Evolutionary conservation across 1,140 invertebrate genomes (phyloP), one percentile per base, ranked within the genome.

Genomic region (Phymorhynchus buccinoides): DNA sequence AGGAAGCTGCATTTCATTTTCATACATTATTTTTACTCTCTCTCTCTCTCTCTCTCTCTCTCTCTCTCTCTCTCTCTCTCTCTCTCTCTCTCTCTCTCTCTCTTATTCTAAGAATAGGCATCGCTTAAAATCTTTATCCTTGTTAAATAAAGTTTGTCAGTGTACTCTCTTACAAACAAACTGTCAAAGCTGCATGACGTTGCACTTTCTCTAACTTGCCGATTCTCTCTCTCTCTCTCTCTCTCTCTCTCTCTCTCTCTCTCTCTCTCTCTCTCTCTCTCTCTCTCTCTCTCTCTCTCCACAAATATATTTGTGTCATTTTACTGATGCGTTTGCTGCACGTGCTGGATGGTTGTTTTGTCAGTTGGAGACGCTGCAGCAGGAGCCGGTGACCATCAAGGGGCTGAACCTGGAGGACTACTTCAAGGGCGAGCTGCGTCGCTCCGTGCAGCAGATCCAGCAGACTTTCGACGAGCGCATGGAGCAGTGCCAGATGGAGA

Each of bases 371-470:
- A 18, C 78, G 32, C 16, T 82, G 48, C 73, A 87, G 41, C 84
- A 81, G 37, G 80, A 86, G 62, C 85, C 87, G 1, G 56, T 86
- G 42, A 80, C 77, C 41, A 87, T 90, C 78, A 87, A 86, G 83
- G 85, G 84, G 18, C 84, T 86, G 79, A 87, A 90, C 44, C 86
- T 90, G 77, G 81, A 86, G 37, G 82, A 83, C 12, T 88, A 86
- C 84, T 91, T 87, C 87, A 89, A 91, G 82, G 83, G 84, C 86
- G 94, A 95, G 86, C 87, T 94, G 83, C 89, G 93, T 62, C 91
- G 94, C 80, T 93, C 93, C 52, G 93, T 94, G 84, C 87, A 93
- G 44, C 94, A 94, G 82, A 94, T 94, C 84, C 93, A 94, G 84
- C 88, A 90, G 48, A 94, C 94, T 52, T 94, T 93, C 87, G 94